phyloP scores from a whole-genome alignment of 2,888 invertebrate species.

The Aethes cnicana region DNA sequence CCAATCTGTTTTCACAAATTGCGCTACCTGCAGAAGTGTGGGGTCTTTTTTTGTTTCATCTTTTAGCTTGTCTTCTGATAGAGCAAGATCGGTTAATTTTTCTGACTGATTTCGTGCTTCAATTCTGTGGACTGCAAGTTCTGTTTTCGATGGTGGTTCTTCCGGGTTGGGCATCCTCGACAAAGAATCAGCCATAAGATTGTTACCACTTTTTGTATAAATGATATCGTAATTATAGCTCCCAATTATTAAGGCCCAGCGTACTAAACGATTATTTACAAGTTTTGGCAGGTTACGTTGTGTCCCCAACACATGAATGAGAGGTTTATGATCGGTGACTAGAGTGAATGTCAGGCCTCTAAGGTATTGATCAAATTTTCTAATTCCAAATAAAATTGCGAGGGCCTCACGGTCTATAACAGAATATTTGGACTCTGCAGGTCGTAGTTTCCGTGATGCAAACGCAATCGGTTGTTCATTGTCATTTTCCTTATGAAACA shows the following conservation, averaged over 20 bases:
- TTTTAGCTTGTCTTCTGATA: background rate
- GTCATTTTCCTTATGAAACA: conserved; percentile 12
- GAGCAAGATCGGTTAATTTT: conserved; percentile 1
- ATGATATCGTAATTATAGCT: background rate
- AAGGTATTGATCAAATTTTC: conserved; percentile 28
- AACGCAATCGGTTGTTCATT: conserved; percentile 20
- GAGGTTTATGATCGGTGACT: conserved; percentile 23
- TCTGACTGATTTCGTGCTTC: background rate
- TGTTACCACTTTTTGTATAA: conserved; percentile 10
- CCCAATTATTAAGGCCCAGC: conserved; percentile 13
- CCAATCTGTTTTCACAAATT: conserved; percentile 1
- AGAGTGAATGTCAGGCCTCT: conserved; percentile 16
- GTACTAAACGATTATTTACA: conserved; percentile 22
- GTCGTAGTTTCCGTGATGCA: conserved; percentile 17
- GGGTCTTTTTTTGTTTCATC: background rate
- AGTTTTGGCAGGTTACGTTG: conserved; percentile 23
- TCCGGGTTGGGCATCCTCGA: conserved; percentile 8
- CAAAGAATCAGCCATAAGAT: background rate
- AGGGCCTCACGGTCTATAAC: conserved; percentile 28
- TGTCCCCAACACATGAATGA: conserved; percentile 23
- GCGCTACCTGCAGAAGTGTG: background rate
- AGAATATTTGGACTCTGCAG: conserved; percentile 24
- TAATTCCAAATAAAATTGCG: conserved; percentile 28
- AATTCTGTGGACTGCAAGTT: background rate
- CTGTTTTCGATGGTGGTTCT: background rate